These are phyloP conservation scores for Hyaena hyaena DNA, from an alignment of 2,113 vertebrate genomes.

Conservation along the genomic window DNA sequence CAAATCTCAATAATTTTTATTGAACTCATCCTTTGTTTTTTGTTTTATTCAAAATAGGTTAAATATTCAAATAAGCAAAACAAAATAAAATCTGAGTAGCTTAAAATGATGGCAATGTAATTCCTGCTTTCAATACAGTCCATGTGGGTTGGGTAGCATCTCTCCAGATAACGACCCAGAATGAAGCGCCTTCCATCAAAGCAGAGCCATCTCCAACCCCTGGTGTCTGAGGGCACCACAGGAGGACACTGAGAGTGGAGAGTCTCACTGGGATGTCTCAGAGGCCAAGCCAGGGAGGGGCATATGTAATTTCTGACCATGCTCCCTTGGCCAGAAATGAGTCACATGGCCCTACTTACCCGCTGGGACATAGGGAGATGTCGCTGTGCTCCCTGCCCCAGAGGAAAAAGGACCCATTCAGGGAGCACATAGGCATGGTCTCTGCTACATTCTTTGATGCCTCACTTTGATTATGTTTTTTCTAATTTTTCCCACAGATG, in stretches of 20 bases:
- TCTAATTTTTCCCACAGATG: neutral
- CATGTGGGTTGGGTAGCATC: neutral
- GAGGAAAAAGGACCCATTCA: neutral
- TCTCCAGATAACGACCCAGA: neutral
- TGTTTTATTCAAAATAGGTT: neutral
- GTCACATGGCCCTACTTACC: neutral
- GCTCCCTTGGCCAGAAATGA: neutral
- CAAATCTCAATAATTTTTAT: slow-evolving; percentile 5
- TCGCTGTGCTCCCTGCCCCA: neutral
- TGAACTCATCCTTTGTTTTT: neutral
- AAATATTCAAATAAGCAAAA: slow-evolving; percentile 9
- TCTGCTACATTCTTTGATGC: neutral
- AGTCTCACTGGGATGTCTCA: neutral
- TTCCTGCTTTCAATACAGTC: neutral
- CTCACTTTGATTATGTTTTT: neutral
- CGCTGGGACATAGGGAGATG: neutral
- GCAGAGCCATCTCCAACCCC: neutral
- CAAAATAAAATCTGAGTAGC: neutral
- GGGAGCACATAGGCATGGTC: neutral
- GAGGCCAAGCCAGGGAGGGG: neutral
- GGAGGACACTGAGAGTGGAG: neutral
- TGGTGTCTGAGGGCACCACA: neutral
- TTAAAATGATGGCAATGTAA: neutral
- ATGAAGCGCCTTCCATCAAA: neutral
- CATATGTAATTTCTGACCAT: neutral